These are phyloP conservation scores for Glaucomys volans DNA, from an alignment of 2,113 vertebrate species.

Conservation along the genomic window DNA sequence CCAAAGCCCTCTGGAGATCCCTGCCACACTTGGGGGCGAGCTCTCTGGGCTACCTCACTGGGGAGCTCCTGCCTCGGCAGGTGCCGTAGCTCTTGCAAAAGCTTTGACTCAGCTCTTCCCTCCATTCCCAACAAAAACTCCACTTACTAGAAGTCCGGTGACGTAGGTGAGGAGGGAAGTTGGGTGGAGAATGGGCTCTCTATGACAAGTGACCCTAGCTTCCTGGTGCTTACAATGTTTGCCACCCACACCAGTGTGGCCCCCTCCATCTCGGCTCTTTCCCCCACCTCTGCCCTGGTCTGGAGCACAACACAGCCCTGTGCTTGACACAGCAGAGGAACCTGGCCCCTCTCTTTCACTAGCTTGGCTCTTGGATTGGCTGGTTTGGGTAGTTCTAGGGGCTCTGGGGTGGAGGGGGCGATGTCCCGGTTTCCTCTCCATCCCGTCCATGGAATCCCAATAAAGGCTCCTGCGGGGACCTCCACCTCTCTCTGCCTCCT, in stretches of 20 bases:
- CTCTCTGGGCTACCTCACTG: neutral
- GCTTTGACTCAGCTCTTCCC: too few relatives aligned
- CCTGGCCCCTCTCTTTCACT: neutral
- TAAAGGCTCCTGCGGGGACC: neutral
- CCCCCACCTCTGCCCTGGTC: neutral
- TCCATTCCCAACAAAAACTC: neutral
- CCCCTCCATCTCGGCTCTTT: neutral
- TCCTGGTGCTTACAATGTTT: neutral
- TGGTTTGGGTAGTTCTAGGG: neutral
- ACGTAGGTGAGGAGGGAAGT: neutral
- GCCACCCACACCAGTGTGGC: too few relatives aligned
- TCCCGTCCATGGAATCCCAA: neutral
- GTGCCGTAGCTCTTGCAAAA: neutral
- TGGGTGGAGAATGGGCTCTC: neutral
- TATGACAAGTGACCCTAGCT: fast-evolving
- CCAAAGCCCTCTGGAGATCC: neutral
- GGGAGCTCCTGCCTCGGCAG: too few relatives aligned
- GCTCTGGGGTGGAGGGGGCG: neutral
- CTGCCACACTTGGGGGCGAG: neutral
- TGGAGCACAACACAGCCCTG: neutral
- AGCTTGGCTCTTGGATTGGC: neutral
- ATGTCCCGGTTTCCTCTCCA: too few relatives aligned
- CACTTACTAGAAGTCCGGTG: neutral
- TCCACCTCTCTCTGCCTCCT: neutral
- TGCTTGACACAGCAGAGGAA: neutral